These are phyloP conservation scores for Drosophila tripunctata DNA, from an alignment of 2,888 invertebrate species.

Conservation along the genomic window DNA sequence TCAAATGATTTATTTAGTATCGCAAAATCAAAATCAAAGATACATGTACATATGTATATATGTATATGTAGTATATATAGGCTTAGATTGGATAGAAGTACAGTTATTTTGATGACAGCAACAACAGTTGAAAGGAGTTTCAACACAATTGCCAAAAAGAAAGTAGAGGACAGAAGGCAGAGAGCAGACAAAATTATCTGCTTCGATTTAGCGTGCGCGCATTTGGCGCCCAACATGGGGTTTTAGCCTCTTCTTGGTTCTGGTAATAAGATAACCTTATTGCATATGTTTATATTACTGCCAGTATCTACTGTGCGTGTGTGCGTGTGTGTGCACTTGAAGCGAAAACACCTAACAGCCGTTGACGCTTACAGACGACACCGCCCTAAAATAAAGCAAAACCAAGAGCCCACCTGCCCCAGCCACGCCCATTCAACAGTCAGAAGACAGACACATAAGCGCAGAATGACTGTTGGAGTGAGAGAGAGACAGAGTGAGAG, in stretches of 20 bases:
- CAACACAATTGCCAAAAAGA: slow-evolving; percentile 32
- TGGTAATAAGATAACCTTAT: slow-evolving; percentile 77
- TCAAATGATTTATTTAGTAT: background rate
- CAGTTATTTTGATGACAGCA: slow-evolving; percentile 2
- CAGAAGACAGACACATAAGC: background rate
- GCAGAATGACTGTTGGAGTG: background rate
- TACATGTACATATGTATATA: background rate
- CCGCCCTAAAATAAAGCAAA: slow-evolving; percentile 20
- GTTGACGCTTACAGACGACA: slow-evolving; percentile 54
- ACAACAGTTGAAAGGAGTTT: slow-evolving; percentile 3
- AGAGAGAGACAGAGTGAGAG: background rate
- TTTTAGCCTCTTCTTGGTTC: slow-evolving; percentile 35
- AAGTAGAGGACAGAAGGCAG: background rate
- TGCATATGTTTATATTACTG: slow-evolving; percentile 78
- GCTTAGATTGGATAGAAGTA: background rate
- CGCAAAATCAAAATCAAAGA: background rate
- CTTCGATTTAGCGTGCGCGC: slow-evolving; percentile 48
- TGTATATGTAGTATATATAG: background rate
- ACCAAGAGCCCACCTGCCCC: slow-evolving; percentile 15
- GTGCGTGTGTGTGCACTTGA: slow-evolving; percentile 27
- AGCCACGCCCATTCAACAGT: slow-evolving; percentile 15
- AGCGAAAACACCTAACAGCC: slow-evolving; percentile 53
- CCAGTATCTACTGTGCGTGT: slow-evolving; percentile 17
- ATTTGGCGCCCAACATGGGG: slow-evolving; percentile 20
- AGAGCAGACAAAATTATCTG: slow-evolving; percentile 34